Percentiles rank a stretch among this genome's conserved stretches.
These are phyloP conservation scores for Clarias gariepinus DNA, from an alignment of 2,113 vertebrate species.

Conservation along the genomic window DNA sequence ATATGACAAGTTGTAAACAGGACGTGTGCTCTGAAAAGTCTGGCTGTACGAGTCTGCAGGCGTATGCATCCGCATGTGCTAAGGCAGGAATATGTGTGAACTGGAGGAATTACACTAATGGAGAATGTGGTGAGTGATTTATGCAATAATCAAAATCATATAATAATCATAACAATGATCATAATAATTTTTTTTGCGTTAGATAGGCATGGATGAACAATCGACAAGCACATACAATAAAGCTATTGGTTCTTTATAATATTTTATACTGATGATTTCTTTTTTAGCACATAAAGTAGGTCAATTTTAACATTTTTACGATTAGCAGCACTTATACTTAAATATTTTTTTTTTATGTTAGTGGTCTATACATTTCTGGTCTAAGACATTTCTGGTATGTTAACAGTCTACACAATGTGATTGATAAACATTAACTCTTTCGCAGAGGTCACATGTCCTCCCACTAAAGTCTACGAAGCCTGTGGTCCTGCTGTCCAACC, in stretches of 20 bases:
- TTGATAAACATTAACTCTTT: not conserved
- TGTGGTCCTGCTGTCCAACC: slow-evolving; percentile 73
- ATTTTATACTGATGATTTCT: not conserved
- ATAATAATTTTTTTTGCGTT: not conserved
- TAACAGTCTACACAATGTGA: not conserved
- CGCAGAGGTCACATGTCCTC: slow-evolving; percentile 77
- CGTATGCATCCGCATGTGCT: slow-evolving; percentile 80
- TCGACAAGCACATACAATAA: not conserved
- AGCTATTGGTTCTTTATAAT: not conserved
- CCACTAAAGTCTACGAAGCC: slow-evolving; percentile 71
- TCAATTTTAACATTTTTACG: not conserved
- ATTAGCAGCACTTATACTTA: not conserved
- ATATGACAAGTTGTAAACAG: slow-evolving; percentile 70
- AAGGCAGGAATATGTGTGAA: slow-evolving; percentile 76
- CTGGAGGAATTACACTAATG: slow-evolving; percentile 79
- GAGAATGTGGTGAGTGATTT: slow-evolving; percentile 76
- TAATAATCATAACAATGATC: not conserved
- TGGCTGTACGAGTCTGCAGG: slow-evolving; percentile 78
- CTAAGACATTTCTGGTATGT: not conserved
- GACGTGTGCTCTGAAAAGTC: slow-evolving; percentile 66
- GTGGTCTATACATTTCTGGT: not conserved
- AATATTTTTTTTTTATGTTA: not conserved
- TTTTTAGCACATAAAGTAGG: not conserved
- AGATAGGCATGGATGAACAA: not conserved
- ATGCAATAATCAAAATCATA: not conserved